phyloP scores from a whole-genome alignment of 2,113 vertebrate genomes.

The Petroica traversi region DNA sequence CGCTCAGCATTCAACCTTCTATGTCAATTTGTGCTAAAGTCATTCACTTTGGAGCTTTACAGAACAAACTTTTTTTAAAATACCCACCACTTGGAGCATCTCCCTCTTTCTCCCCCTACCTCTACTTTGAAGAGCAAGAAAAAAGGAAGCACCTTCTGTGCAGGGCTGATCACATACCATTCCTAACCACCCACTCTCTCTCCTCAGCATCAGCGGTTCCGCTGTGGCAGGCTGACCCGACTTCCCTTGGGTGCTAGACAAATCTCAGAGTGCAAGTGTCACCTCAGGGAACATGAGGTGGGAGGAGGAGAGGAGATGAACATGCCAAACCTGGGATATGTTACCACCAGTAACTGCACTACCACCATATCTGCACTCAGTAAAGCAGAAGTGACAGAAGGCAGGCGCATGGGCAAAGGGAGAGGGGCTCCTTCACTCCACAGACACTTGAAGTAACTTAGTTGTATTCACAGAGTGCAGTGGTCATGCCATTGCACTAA shows the following conservation, averaged over 20 bases:
- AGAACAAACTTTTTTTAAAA: neutral
- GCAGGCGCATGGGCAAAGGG: neutral
- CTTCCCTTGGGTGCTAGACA: neutral
- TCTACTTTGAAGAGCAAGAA: neutral
- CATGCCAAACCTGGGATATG: neutral
- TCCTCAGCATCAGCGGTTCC: neutral
- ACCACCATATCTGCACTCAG: no score
- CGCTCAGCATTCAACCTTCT: neutral
- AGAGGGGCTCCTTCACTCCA: neutral
- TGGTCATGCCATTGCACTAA: neutral
- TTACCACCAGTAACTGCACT: neutral
- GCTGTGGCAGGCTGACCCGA: neutral
- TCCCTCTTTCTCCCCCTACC: neutral
- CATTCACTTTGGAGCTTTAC: neutral
- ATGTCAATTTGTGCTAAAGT: accelerated
- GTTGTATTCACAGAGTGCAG: neutral
- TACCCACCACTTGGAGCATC: neutral
- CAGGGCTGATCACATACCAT: neutral
- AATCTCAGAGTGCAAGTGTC: neutral
- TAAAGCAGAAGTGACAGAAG: neutral
- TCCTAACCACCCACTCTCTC: neutral
- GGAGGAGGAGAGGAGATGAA: neutral
- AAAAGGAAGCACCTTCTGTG: neutral
- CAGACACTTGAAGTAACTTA: neutral
- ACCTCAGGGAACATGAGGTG: neutral